These are phyloP conservation scores for Dolomedes plantarius DNA, from an alignment of 2,888 invertebrate genomes.

Conservation along the genomic window DNA sequence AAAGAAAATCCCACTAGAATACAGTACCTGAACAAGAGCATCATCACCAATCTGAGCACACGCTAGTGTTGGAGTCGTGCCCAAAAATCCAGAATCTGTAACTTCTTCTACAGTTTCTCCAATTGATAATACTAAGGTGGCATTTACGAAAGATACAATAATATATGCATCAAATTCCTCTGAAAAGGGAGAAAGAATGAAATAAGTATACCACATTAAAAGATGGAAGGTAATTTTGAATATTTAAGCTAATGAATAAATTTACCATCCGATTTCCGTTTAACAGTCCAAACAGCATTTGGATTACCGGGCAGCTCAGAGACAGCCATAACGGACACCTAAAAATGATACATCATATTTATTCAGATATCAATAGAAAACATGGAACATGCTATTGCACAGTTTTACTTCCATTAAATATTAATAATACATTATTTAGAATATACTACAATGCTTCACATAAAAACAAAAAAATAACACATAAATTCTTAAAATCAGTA, in stretches of 20 bases:
- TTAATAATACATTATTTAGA: too few species aligned
- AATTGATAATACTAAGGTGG: slow-evolving; percentile 98
- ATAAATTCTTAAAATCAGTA: too few species aligned
- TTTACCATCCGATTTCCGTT: slow-evolving; percentile 96
- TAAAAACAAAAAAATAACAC: too few species aligned
- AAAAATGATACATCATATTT: too few species aligned
- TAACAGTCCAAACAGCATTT: slow-evolving; percentile 99
- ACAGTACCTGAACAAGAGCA: slow-evolving; percentile 91
- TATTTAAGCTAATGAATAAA: neutral
- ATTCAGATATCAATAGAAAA: too few species aligned
- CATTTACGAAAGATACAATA: slow-evolving; percentile 99
- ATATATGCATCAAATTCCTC: slow-evolving; percentile 99
- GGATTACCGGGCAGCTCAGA: slow-evolving; percentile 99
- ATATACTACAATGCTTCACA: neutral
- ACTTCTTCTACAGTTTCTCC: slow-evolving; percentile 99
- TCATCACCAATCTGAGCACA: slow-evolving; percentile 98
- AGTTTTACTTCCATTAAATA: too few species aligned
- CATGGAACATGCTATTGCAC: too few species aligned
- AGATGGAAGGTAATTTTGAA: neutral
- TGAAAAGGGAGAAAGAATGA: slow-evolving; percentile 78
- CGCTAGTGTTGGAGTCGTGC: slow-evolving; percentile 98
- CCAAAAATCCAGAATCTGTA: slow-evolving; percentile 98
- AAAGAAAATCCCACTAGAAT: too few species aligned
- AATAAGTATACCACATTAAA: neutral
- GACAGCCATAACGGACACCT: slow-evolving; percentile 99